Conservation (phyloP, 2,797 vertebrate species). For the Hemitrygon akajei region DNA sequence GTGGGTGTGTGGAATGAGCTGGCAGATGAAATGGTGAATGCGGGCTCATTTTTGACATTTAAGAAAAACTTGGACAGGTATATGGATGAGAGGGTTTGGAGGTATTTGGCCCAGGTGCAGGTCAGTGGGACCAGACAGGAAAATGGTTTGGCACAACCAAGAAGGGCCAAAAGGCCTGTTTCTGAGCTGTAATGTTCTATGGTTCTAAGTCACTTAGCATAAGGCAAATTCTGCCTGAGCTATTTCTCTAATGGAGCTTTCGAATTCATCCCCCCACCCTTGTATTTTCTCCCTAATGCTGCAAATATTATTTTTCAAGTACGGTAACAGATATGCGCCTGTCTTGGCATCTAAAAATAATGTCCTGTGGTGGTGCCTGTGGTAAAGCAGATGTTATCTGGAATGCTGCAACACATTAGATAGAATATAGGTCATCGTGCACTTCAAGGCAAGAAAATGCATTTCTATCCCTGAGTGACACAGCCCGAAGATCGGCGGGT, state of each 20-base stretch:
- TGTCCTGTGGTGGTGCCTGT: neutral
- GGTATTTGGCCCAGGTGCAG: no score
- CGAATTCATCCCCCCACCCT: neutral
- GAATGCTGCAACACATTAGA: neutral
- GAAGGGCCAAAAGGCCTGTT: no score
- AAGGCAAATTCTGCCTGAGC: neutral
- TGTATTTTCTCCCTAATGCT: no score
- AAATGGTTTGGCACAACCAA: no score
- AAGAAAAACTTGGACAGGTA: no score
- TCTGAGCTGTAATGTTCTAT: no score
- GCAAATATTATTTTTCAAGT: neutral
- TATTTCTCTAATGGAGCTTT: neutral
- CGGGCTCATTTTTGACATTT: no score
- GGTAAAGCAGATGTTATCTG: neutral
- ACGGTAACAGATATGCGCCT: neutral
- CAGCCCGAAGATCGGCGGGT: neutral
- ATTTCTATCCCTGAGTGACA: neutral
- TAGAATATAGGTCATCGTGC: neutral
- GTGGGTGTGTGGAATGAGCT: no score
- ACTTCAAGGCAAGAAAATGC: neutral
- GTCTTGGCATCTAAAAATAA: neutral
- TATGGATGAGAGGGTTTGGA: no score
- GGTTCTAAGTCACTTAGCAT: no score
- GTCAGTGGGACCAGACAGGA: no score
- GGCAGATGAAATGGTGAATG: no score